Evolutionary conservation across 2,888 invertebrate species (phyloP).

Genomic region (Pilophorus perplexus): DNA sequence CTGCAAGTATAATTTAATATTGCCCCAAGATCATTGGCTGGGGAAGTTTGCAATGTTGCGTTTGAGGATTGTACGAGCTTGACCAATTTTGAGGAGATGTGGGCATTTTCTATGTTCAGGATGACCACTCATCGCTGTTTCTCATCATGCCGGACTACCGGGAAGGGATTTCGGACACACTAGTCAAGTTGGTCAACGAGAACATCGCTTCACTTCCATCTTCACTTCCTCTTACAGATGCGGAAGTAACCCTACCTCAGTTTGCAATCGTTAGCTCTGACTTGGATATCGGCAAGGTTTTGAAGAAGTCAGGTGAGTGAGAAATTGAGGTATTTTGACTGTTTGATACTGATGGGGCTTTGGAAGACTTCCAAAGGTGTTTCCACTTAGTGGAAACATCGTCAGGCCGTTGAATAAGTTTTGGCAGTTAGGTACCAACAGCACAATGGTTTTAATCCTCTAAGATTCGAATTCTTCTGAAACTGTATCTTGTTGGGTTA

Average conservation of each 20-base stretch:
- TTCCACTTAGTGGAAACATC: too few relatives aligned
- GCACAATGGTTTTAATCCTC: too few relatives aligned
- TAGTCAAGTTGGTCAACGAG: slow-evolving; percentile 46
- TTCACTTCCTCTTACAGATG: slow-evolving; percentile 48
- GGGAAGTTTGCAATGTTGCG: not conserved
- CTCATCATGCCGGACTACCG: slow-evolving; percentile 50
- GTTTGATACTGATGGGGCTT: not conserved
- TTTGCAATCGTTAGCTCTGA: slow-evolving; percentile 49
- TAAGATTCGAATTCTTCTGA: too few relatives aligned
- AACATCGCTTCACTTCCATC: slow-evolving; percentile 47
- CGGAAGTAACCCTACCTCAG: slow-evolving; percentile 51
- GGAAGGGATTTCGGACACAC: slow-evolving; percentile 47
- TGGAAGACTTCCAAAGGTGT: too few relatives aligned
- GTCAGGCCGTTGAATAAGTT: too few relatives aligned
- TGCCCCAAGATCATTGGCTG: not conserved
- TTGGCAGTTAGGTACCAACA: too few relatives aligned
- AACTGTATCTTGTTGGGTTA: too few relatives aligned
- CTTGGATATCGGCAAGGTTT: slow-evolving; percentile 49
- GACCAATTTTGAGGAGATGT: too few relatives aligned
- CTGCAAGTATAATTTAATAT: too few relatives aligned
- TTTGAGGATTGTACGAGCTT: not conserved
- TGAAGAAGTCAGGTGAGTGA: slow-evolving; percentile 49
- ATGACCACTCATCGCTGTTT: slow-evolving; percentile 48
- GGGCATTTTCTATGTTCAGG: slow-evolving; percentile 45
- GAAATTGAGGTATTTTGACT: not conserved